Base-by-base conservation (phyloP, 2,113 vertebrate species). In the Diadophis punctatus region DNA sequence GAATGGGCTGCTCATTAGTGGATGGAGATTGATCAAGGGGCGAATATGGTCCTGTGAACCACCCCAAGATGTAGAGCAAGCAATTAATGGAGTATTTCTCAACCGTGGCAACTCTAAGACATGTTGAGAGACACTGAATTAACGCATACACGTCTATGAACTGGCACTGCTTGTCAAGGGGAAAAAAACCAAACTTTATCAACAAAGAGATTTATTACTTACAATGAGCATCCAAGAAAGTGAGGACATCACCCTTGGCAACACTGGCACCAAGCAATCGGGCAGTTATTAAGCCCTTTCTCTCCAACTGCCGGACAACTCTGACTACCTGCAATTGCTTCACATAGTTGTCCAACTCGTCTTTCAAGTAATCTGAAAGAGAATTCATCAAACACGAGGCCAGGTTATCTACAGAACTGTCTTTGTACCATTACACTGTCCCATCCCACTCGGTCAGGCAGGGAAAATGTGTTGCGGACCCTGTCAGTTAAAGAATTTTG, bases 201-300 rank as follows among this genome's bases (percentile, higher is more conserved):
- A 46, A 18, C 1, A 27, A 86, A 68, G 43, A 16, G 18, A 58
- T 43, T 84, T 56, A 39, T 16, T 86, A 97, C 99, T 98, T 96
- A 99, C 99, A 99, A 97, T 99, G 99, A 86, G 98, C 98, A 48
- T 99, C 99, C 46, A 99, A 97, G 97, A 99, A 99, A 86, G 99
- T 99, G 88, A 99, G 98, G 91, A 99, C 97, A 87, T 99, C 98
- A 0, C 98, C 99, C 22, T 96, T 97, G 3, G 99, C 99, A 53
- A 98, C 94, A 4, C 98, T 98, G 95, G 99, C 99, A 6, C 99
- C 99, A 93, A 99, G 97, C 92, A 99, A 96, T 90, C 99, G 98
- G 0, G 99, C 99, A 0, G 99, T 99, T 96, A 99, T 99, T 93
- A 99, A 97, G n/a, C 99, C 99, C 46, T 99, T 99, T 93, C 99